phyloP scores from a whole-genome alignment of 1,140 invertebrate genomes.

The Tetramorium parvispinum region DNA sequence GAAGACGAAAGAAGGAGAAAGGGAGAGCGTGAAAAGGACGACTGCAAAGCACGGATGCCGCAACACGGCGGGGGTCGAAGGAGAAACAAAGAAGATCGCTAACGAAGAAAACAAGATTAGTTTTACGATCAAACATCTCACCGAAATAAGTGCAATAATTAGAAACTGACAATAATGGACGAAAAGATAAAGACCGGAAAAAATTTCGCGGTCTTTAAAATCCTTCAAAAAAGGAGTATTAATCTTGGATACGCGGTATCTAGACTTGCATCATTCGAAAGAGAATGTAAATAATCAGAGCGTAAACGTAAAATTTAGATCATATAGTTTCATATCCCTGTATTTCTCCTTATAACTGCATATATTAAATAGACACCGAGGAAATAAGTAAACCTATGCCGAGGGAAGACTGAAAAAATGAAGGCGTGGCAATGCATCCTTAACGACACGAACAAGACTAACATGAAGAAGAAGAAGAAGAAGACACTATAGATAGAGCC shows the following conservation, averaged over 20 bases:
- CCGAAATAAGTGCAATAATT: background rate
- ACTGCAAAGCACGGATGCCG: background rate
- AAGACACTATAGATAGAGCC: background rate
- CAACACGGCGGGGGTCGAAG: slow-evolving; percentile 2
- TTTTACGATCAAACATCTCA: background rate
- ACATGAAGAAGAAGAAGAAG: background rate
- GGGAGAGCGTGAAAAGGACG: background rate
- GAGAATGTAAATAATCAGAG: background rate
- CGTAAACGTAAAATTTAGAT: background rate
- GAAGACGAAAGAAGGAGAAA: background rate
- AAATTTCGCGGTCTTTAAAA: background rate
- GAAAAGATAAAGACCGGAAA: background rate
- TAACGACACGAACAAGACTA: background rate
- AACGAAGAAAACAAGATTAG: background rate
- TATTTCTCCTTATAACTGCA: background rate
- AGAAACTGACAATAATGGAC: background rate
- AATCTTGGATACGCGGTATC: background rate
- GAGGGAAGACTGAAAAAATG: background rate
- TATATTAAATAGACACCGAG: background rate
- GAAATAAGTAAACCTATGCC: too few relatives aligned
- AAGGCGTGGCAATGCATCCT: background rate
- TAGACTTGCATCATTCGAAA: background rate
- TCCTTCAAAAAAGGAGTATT: background rate
- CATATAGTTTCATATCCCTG: background rate
- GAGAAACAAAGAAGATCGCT: background rate